Evolutionary conservation across 2,113 vertebrate species (phyloP), one percentile per base, ranked within the genome.

Genomic region (Sinocyclocheilus rhinocerous): DNA sequence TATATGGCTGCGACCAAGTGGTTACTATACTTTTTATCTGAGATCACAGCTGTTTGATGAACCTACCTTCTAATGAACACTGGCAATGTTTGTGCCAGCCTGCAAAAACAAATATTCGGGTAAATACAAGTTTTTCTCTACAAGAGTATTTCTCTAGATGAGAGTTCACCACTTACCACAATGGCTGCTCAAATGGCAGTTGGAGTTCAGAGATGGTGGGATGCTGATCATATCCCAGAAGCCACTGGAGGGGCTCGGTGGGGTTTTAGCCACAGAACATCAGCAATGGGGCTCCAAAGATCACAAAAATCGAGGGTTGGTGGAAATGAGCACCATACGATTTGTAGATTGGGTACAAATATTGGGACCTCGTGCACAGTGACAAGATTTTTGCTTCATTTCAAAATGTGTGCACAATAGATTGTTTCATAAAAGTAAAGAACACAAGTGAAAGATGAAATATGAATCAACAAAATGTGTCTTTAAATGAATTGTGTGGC

Each of bases 21-120:
- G 22, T 65, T 63, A 45, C 8, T 26, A 22, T 65, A 26, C 7
- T 48, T 22, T 81, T 61, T 24, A 81, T 45, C 13, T 69, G 42
- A 36, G 67, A 33, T 39, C 16, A 18, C 11, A 73, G 12, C 5
- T 65, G 4, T 70, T 12, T 52, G 26, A 36, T 59, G 16, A 48
- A 33, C 11, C 65, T 33, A 20, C 67, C 81, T 55, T 55, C 7
- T 39, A 39, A 83, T 55, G 20, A 72, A 72, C 45, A 29, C 26
- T 18, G 22, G 29, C 63, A 57, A 33, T 55, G 20, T 57, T 73
- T 70, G 81, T 26, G 29, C 57, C 50, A 83, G 6, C 72, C 67
- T 83, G 81, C 81, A 59, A 36, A 73, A 83, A 67, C 81, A 72
- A 81, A 65, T 67, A 81, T 1, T 67, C 12, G n/a, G 39, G 15